Evolutionary conservation across 2,888 invertebrate genomes (phyloP).

Genomic region (Agrochola lota): DNA sequence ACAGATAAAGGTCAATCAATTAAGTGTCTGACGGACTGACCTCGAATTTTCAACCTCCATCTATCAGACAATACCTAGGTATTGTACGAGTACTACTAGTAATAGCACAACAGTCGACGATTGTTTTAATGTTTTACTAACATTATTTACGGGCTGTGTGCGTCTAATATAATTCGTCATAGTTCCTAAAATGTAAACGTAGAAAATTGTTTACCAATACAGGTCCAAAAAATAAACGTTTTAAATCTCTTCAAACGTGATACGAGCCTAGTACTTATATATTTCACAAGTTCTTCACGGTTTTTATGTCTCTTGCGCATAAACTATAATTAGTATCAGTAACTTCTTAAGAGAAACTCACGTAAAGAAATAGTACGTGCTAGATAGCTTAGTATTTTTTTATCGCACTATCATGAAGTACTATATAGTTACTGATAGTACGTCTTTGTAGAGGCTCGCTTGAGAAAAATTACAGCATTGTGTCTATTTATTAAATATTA

Average conservation of each 20-base stretch:
- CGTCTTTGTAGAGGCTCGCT: not conserved
- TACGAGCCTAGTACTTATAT: slow-evolving; percentile 32
- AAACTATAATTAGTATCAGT: slow-evolving; percentile 28
- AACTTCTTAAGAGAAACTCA: slow-evolving; percentile 45
- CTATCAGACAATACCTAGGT: slow-evolving; percentile 62
- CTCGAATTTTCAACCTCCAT: slow-evolving; percentile 70
- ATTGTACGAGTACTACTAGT: slow-evolving; percentile 18
- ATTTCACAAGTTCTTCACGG: slow-evolving; percentile 44
- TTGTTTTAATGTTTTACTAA: slow-evolving; percentile 38
- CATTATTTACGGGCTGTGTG: slow-evolving; percentile 34
- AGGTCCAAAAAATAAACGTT: not conserved
- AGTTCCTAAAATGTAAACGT: slow-evolving; percentile 11
- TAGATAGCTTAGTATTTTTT: slow-evolving; percentile 27
- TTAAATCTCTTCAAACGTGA: slow-evolving; percentile 30
- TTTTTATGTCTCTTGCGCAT: slow-evolving; percentile 18
- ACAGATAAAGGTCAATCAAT: slow-evolving; percentile 71
- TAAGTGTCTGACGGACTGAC: slow-evolving; percentile 68
- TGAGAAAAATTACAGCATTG: not conserved
- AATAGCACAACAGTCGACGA: slow-evolving; percentile 38
- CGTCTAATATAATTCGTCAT: slow-evolving; percentile 6
- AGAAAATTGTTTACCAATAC: not conserved
- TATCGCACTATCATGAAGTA: slow-evolving; percentile 37
- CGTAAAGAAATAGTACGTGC: slow-evolving; percentile 58
- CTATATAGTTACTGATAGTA: slow-evolving; percentile 13
- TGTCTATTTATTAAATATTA: not conserved